Evolutionary conservation across 2,113 vertebrate genomes (phyloP).

Genomic region (Todiramphus saurophagus): DNA sequence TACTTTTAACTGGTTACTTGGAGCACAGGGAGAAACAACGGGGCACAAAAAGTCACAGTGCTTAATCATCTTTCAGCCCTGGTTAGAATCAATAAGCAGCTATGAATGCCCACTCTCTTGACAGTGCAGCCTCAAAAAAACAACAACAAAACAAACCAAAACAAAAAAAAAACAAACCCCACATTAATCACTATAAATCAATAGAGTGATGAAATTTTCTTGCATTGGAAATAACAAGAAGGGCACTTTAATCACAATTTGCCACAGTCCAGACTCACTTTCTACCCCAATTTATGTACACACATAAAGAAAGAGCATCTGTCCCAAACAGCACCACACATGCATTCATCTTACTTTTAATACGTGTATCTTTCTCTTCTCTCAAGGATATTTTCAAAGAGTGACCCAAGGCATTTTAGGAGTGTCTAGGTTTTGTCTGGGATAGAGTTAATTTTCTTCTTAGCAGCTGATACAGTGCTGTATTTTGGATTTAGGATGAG

Average conservation of each 20-base stretch:
- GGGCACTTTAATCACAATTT: slow-evolving; percentile 28
- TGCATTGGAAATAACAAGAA: slow-evolving; percentile 1
- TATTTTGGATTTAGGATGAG: neutral
- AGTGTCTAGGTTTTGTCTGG: neutral
- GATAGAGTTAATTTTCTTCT: neutral
- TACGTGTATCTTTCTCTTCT: neutral
- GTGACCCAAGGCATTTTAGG: neutral
- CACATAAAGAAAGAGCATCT: neutral
- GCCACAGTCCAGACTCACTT: neutral
- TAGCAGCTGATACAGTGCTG: neutral
- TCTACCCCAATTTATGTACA: neutral
- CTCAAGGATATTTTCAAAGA: slow-evolving; percentile 8
- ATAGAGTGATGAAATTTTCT: slow-evolving; percentile 25
- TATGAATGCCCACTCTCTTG: neutral
- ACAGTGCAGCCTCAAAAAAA: neutral
- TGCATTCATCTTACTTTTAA: neutral
- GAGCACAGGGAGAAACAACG: neutral
- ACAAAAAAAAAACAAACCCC: too few relatives aligned
- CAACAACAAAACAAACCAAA: fast-evolving
- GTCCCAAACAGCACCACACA: neutral
- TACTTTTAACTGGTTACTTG: slow-evolving; percentile 28
- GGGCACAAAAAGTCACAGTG: slow-evolving; percentile 9
- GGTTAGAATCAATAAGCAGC: slow-evolving; percentile 43
- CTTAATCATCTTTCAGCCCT: slow-evolving; percentile 38
- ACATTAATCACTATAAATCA: neutral